phyloP scores from a whole-genome alignment of 2,113 vertebrate species.

The Leptocoma aspasia region DNA sequence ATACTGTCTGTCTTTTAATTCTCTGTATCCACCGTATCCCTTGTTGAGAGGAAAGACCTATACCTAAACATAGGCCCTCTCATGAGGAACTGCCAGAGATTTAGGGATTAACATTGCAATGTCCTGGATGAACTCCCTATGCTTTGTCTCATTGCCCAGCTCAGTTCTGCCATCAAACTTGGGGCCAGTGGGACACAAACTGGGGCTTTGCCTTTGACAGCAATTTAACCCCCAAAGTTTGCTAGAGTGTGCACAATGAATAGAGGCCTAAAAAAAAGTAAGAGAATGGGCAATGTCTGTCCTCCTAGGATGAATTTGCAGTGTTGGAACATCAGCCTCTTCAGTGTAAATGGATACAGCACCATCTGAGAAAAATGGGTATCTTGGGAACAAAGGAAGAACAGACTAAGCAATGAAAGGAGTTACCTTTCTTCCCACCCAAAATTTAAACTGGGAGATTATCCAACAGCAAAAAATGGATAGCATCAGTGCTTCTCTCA shows the following conservation, averaged over 20 bases:
- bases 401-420: neutral
- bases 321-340: neutral
- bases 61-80: neutral
- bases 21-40: neutral
- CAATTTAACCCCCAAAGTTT: neutral
- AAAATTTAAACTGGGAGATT: neutral
- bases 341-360: neutral
- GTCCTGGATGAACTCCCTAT: neutral
- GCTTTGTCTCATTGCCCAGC: neutral
- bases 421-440: neutral
- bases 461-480: neutral
- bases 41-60: neutral
- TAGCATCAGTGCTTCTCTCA: neutral
- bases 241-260: neutral
- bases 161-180: neutral
- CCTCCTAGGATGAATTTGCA: neutral
- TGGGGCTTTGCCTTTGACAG: neutral
- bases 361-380: fast-evolving
- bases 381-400: neutral
- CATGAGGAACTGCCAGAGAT: neutral
- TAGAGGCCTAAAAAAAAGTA: neutral
- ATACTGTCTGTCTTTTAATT: neutral
- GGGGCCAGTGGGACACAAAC: neutral
- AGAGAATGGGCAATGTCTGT: neutral
- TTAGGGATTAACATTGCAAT: neutral